phyloP scores from a whole-genome alignment of 92 coral and sea anemone genomes.

The Galaxea fascicularis region DNA sequence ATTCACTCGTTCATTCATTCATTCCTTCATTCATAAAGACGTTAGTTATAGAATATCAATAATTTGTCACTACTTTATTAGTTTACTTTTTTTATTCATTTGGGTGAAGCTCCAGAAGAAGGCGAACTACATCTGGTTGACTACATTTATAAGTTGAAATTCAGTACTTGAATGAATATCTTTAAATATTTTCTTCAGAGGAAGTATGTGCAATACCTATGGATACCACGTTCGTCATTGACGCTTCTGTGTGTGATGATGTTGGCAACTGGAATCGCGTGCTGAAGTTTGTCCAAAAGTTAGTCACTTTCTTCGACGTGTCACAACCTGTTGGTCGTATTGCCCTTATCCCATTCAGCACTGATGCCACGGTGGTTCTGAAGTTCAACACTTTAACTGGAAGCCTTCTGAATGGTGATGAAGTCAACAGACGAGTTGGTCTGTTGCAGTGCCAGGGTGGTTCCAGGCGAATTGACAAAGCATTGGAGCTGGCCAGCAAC shows the following conservation, averaged over 20 bases:
- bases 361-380: conserved; percentile 61
- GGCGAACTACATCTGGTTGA: no score
- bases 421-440: conserved; percentile 67
- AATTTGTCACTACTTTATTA: no score
- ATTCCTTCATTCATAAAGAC: no score
- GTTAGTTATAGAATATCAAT: no score
- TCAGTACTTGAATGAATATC: not conserved
- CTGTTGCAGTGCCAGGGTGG: conserved; percentile 71
- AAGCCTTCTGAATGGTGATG: conserved; percentile 56
- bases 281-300: conserved; percentile 66
- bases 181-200: conserved; percentile 14
- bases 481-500: conserved; percentile 75
- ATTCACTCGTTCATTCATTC: no score
- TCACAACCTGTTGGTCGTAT: conserved; percentile 70
- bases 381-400: conserved; percentile 78
- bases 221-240: conserved; percentile 80
- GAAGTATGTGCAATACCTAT: conserved; percentile 69
- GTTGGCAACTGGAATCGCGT: conserved; percentile 73
- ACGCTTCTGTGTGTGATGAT: conserved; percentile 81
- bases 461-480: conserved; percentile 76
- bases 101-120: no score
- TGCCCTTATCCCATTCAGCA: conserved; percentile 68
- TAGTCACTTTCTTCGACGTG: conserved; percentile 67
- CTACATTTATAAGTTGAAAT: no score
- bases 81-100: no score